Conservation (phyloP, 2,888 invertebrate species). For the Tholera decimalis region DNA sequence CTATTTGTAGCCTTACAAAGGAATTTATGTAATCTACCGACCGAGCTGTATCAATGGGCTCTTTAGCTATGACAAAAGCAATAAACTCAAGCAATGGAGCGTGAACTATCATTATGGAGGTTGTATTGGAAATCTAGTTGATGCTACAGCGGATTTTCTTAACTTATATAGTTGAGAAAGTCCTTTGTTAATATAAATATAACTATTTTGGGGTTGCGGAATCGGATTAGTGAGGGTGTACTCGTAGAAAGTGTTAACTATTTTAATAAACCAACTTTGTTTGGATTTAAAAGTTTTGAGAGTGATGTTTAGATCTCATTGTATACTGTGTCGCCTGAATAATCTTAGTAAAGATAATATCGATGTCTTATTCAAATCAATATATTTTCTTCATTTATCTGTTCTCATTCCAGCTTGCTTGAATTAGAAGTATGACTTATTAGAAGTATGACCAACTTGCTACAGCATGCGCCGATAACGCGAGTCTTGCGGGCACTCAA, state of each 20-base stretch:
- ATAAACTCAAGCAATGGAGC: constrained; percentile 48
- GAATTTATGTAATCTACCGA: constrained; percentile 37
- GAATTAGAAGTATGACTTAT: too few relatives aligned
- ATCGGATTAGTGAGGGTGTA: constrained; percentile 23
- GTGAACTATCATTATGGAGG: constrained; percentile 44
- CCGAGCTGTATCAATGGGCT: constrained; percentile 21
- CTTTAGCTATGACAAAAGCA: constrained; percentile 53
- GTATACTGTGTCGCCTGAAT: not conserved
- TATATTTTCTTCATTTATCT: not conserved
- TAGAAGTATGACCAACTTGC: too few relatives aligned
- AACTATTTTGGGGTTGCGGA: constrained; percentile 4
- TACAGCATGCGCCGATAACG: too few relatives aligned
- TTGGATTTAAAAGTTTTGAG: not conserved
- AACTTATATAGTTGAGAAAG: constrained; percentile 22
- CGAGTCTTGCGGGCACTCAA: too few relatives aligned
- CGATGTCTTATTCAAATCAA: not conserved
- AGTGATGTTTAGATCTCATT: not conserved
- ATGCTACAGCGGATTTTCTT: not conserved
- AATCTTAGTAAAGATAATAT: not conserved
- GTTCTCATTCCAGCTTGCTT: too few relatives aligned
- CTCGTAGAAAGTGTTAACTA: constrained; percentile 4
- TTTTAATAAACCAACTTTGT: constrained; percentile 14
- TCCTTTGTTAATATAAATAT: constrained; percentile 17
- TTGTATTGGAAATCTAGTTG: constrained; percentile 32
- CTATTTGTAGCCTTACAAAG: constrained; percentile 40